Base-by-base conservation (phyloP, 2,113 vertebrate genomes). In the Sinocyclocheilus rhinocerous region DNA sequence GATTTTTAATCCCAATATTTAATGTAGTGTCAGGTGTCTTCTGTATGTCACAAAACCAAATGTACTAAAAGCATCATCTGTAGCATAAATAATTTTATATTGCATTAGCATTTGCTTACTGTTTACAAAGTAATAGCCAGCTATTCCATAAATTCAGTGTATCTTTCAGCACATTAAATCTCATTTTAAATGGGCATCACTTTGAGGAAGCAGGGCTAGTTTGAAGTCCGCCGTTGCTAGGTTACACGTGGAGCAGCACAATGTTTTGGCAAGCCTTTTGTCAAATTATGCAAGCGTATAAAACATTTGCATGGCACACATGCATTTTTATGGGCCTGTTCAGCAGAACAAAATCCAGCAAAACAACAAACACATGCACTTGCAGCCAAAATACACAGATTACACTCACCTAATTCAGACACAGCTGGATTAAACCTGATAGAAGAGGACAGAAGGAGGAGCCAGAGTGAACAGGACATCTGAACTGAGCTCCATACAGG, bases 341-440 rank as follows among this genome's bases (percentile, higher is more conserved):
- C 3, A 61, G 50, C 39, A 33, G 33, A 26, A 67, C 72, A 63
- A 63, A 67, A 76, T 50, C 36, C 1, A 24, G 67, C 67, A 65
- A 76, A 59, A 50, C 42, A 18, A 20, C 29, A 84, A 79, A 33
- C 26, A 69, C 16, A 18, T 63, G n/a, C n/a, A n/a, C n/a, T 24
- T 67, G 77, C 75, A n/a, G 16, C 36, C 26, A 81, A 45, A 81
- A 29, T 29, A 29, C n/a, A 50, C n/a, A 29, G 13, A 15, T 48
- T 81, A 6, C 9, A 92, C 92, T 93, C 86, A 95, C 95, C 93
- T 78, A 92, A 89, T 16, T 89, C 65, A 22, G 89, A 91, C 6
- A 88, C 88, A 33, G 85, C 75, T 6, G 90, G 84, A 70, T 81
- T 72, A 39, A 83, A 67, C n/a, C 81, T 84, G 67, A 91, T 11